Conservation (phyloP, 53 echinoderm and acorn worm species). For the Crossaster papposus region DNA sequence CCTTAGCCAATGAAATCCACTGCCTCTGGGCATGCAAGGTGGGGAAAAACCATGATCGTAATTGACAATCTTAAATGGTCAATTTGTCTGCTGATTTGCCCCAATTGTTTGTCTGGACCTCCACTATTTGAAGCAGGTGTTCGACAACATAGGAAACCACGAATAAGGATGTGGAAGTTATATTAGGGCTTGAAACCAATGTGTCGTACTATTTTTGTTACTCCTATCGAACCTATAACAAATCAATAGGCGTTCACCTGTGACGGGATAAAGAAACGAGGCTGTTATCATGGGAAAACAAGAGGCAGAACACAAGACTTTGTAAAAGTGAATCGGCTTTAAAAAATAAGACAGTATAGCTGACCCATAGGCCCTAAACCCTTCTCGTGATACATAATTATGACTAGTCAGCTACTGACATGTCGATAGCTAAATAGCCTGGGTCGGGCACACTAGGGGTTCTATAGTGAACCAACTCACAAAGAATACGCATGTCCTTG, state of each 20-base stretch:
- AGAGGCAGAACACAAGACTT: background rate
- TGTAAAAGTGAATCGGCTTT: conserved; percentile 21
- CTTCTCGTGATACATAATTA: conserved; percentile 36
- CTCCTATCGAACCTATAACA: background rate
- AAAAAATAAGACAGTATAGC: conserved; percentile 16
- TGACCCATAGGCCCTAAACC: conserved; percentile 6
- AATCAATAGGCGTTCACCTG: background rate
- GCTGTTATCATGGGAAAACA: background rate
- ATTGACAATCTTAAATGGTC: conserved; percentile 52
- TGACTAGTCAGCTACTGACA: background rate
- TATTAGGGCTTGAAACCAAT: conserved; percentile 9
- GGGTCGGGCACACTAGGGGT: background rate
- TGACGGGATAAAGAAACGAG: background rate
- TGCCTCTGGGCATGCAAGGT: conserved; percentile 45
- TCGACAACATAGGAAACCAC: conserved; percentile 16
- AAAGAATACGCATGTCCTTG: background rate
- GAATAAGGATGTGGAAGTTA: background rate
- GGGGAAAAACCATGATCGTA: conserved; percentile 16
- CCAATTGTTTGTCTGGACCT: conserved; percentile 49
- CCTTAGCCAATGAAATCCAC: background rate
- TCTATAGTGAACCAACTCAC: background rate
- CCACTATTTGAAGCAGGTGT: conserved; percentile 36
- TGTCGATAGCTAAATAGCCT: background rate
- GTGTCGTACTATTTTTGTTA: background rate
- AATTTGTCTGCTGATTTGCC: conserved; percentile 57